These are phyloP conservation scores for Holothuria glaberrima DNA, from an alignment of 35 echinoderm and acorn worm species.

Conservation along the genomic window DNA sequence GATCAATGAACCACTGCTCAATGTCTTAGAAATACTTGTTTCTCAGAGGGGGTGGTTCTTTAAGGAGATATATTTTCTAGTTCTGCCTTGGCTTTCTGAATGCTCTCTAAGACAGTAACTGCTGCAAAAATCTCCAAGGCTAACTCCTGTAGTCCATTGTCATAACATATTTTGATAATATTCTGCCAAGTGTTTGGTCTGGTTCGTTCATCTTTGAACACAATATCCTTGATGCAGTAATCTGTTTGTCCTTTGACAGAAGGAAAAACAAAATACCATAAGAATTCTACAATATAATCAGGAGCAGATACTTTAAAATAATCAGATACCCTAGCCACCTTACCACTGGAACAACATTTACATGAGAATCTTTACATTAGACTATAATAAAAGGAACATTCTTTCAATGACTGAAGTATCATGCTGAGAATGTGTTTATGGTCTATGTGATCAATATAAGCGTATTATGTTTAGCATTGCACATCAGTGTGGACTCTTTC, in stretches of 20 bases:
- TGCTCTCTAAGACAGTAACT: constrained; percentile 78
- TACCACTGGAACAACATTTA: too few relatives aligned
- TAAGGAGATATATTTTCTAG: neutral
- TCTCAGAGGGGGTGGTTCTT: too few relatives aligned
- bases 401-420: neutral
- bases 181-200: constrained; percentile 58
- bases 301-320: too few relatives aligned
- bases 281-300: neutral
- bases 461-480: too few relatives aligned
- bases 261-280: neutral
- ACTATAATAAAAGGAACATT: too few relatives aligned
- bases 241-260: constrained; percentile 19
- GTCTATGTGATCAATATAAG: too few relatives aligned
- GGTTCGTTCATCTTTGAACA: constrained; percentile 81
- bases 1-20: too few relatives aligned
- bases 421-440: too few relatives aligned
- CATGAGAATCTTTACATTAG: too few relatives aligned
- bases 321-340: neutral
- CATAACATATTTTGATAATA: constrained; percentile 78
- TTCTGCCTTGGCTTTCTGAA: constrained; percentile 61
- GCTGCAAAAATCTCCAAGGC: constrained; percentile 81
- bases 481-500: too few relatives aligned
- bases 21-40: too few relatives aligned
- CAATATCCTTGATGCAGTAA: constrained; percentile 71
- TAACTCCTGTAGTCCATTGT: constrained; percentile 75